Conservation (phyloP, 2,113 vertebrate species). For the Megatriorchis doriae region DNA sequence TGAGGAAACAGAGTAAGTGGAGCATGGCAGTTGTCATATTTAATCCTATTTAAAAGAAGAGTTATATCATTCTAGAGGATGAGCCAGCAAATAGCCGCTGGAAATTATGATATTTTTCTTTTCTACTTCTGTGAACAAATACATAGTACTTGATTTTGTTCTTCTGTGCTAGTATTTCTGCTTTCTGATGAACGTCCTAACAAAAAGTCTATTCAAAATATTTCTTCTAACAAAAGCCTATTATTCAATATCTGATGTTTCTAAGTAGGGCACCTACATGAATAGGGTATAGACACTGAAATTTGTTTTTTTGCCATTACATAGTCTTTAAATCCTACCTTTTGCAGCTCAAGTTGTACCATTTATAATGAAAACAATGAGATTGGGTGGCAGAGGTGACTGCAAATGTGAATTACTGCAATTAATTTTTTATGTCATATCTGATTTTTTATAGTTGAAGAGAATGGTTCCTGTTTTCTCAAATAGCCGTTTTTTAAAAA, state of each 20-base stretch:
- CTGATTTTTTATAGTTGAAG: neutral
- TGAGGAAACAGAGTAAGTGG: neutral
- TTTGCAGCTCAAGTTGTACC: neutral
- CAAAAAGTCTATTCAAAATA: neutral
- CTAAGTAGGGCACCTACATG: neutral
- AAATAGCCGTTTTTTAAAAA: neutral
- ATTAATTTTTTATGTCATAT: neutral
- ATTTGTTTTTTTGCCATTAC: neutral
- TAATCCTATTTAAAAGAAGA: neutral
- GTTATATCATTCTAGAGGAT: neutral
- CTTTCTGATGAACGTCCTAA: neutral
- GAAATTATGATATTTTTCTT: neutral
- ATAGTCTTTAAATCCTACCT: neutral
- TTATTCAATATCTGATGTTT: neutral
- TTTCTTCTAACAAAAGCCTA: neutral
- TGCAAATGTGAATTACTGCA: neutral
- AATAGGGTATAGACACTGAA: neutral
- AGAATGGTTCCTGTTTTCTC: neutral
- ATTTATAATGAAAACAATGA: neutral
- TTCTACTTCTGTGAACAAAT: neutral
- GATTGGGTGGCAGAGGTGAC: neutral
- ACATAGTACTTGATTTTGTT: neutral
- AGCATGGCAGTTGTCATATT: neutral
- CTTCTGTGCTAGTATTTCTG: neutral
- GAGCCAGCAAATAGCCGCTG: neutral